These are phyloP conservation scores for Parascotia fuliginaria DNA, from an alignment of 2,888 invertebrate genomes.

Conservation along the genomic window DNA sequence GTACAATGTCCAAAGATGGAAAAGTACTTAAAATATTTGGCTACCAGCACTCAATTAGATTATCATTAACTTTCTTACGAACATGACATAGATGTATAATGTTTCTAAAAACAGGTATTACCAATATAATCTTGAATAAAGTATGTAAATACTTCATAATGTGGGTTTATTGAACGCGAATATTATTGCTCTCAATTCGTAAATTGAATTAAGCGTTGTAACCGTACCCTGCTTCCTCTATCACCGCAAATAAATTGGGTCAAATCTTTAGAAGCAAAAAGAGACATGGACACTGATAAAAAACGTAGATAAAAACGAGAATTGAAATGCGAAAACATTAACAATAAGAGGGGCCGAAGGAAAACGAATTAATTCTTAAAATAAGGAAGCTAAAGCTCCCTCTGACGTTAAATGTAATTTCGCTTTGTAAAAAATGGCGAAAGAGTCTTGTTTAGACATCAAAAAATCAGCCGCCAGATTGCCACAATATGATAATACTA, in stretches of 20 bases:
- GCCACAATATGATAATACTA: slow-evolving; percentile 14
- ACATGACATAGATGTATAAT: too few species aligned
- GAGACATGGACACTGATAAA: neutral
- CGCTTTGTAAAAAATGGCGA: slow-evolving; percentile 19
- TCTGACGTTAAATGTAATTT: slow-evolving; percentile 35
- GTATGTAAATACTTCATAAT: too few species aligned
- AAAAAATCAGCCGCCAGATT: slow-evolving; percentile 29
- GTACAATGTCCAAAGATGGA: too few species aligned
- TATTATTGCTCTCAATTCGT: neutral
- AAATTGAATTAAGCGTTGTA: neutral
- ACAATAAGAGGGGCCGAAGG: slow-evolving; percentile 29
- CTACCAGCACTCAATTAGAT: too few species aligned
- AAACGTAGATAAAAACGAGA: slow-evolving; percentile 19
- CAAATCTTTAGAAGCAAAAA: neutral
- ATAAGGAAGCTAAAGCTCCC: slow-evolving; percentile 28
- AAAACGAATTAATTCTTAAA: slow-evolving; percentile 41
- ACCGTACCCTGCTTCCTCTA: neutral
- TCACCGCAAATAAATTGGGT: neutral
- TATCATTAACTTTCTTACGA: too few species aligned
- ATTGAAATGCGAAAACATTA: slow-evolving; percentile 32
- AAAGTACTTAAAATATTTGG: too few species aligned
- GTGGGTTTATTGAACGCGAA: neutral
- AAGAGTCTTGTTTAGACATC: slow-evolving; percentile 31
- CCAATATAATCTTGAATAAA: too few species aligned
- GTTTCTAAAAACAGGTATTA: too few species aligned